These are phyloP conservation scores for Rutpela maculata DNA, from an alignment of 2,888 invertebrate genomes.

Conservation along the genomic window DNA sequence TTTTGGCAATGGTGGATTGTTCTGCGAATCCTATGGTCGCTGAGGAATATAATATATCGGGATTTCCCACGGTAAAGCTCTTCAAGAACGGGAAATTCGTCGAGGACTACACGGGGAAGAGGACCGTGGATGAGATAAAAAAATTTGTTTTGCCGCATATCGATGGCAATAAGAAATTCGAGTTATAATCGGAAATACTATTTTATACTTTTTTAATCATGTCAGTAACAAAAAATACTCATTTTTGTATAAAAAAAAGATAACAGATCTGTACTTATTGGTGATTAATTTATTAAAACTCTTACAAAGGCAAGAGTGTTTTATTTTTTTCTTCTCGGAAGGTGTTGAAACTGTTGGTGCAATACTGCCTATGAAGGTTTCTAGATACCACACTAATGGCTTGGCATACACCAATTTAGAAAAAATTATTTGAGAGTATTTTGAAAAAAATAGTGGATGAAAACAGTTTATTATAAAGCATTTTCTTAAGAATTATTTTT, in stretches of 20 bases:
- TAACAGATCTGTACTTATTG: constrained; percentile 40
- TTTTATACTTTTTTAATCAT: constrained; percentile 43
- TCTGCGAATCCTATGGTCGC: constrained; percentile 78
- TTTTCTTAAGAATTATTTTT: too few species aligned
- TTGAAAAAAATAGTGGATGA: too few species aligned
- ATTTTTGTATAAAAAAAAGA: constrained; percentile 33
- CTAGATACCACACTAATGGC: too few species aligned
- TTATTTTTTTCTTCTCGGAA: too few species aligned
- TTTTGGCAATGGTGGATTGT: constrained; percentile 81
- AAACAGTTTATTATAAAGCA: too few species aligned
- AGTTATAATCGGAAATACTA: constrained; percentile 42
- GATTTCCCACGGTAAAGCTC: constrained; percentile 82
- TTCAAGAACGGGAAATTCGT: constrained; percentile 76
- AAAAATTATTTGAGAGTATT: too few species aligned
- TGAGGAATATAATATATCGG: constrained; percentile 78
- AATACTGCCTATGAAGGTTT: too few species aligned
- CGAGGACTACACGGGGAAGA: constrained; percentile 77
- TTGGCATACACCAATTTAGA: too few species aligned
- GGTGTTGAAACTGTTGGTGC: too few species aligned
- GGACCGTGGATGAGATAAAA: constrained; percentile 76
- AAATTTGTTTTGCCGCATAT: constrained; percentile 48
- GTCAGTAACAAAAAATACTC: constrained; percentile 43
- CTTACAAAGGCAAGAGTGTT: background rate
- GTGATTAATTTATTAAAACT: constrained; percentile 51
- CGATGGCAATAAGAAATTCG: constrained; percentile 44